phyloP scores from a whole-genome alignment of 2,888 invertebrate species.

The Polyommatus iphigenia region DNA sequence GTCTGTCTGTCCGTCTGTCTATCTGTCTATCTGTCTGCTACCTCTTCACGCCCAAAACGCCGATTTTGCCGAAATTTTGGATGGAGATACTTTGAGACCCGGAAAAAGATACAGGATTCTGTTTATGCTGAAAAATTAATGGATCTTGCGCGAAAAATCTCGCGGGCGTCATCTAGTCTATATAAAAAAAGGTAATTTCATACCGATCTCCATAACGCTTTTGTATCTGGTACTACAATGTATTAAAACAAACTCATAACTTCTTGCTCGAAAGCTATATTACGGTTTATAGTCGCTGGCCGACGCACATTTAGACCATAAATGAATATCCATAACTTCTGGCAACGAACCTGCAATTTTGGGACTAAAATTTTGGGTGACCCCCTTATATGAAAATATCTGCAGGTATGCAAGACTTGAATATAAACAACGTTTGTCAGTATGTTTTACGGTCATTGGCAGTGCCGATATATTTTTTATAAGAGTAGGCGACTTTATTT shows the following conservation, averaged over 20 bases:
- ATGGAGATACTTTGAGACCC: too few relatives aligned
- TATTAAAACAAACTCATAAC: conserved; percentile 19
- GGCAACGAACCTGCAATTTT: conserved; percentile 18
- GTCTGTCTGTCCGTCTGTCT: too few relatives aligned
- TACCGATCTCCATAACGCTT: background rate
- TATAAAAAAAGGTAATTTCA: background rate
- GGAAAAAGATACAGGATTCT: too few relatives aligned
- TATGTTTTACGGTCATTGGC: background rate
- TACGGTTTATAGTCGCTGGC: background rate
- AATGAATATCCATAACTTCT: conserved; percentile 27
- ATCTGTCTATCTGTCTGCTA: too few relatives aligned
- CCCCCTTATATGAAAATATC: background rate
- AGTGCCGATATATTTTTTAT: too few relatives aligned
- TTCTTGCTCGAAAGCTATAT: background rate
- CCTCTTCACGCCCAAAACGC: too few relatives aligned
- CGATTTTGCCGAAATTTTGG: too few relatives aligned
- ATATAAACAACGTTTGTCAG: background rate
- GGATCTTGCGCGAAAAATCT: too few relatives aligned
- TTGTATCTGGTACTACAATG: background rate
- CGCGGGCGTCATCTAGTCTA: too few relatives aligned
- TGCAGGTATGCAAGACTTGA: background rate
- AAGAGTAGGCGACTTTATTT: too few relatives aligned
- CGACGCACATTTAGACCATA: conserved; percentile 17
- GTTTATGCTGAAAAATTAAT: too few relatives aligned
- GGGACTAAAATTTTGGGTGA: conserved; percentile 8